Conservation (phyloP, 2,888 invertebrate species). For the Athalia circularis region DNA sequence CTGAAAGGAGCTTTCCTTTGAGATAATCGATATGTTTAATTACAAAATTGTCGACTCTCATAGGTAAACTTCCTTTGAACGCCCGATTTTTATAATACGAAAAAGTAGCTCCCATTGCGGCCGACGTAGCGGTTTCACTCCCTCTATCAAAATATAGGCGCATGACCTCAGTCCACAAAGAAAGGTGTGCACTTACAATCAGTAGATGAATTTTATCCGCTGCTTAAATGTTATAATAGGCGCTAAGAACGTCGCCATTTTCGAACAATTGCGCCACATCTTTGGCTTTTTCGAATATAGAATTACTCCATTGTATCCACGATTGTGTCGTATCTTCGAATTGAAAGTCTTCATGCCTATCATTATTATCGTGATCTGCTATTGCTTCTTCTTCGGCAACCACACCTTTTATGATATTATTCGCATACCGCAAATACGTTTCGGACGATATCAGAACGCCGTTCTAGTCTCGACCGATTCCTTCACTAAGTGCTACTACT, state of each 20-base stretch:
- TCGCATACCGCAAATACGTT: conserved; percentile 34
- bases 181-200: not conserved
- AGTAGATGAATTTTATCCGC: not conserved
- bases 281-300: conserved; percentile 17
- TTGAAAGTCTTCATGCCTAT: conserved; percentile 30
- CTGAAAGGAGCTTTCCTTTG: not conserved
- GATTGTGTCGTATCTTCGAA: conserved; percentile 10
- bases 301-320: conserved; percentile 44
- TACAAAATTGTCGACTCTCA: conserved; percentile 11
- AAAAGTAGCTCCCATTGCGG: not conserved
- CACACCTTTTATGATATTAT: conserved; percentile 39
- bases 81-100: not conserved
- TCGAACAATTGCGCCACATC: conserved; percentile 1
- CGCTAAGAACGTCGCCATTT: not conserved
- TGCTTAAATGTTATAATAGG: not conserved
- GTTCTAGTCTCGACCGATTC: conserved; percentile 46
- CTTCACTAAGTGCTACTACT: conserved; percentile 49
- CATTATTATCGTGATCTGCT: not conserved
- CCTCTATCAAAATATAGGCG: not conserved
- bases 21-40: not conserved
- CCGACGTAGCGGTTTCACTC: not conserved
- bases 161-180: not conserved
- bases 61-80: not conserved
- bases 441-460: conserved; percentile 30
- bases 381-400: conserved; percentile 22